Base-by-base conservation (phyloP, 2,888 invertebrate genomes). In the Agrotis clavis region DNA sequence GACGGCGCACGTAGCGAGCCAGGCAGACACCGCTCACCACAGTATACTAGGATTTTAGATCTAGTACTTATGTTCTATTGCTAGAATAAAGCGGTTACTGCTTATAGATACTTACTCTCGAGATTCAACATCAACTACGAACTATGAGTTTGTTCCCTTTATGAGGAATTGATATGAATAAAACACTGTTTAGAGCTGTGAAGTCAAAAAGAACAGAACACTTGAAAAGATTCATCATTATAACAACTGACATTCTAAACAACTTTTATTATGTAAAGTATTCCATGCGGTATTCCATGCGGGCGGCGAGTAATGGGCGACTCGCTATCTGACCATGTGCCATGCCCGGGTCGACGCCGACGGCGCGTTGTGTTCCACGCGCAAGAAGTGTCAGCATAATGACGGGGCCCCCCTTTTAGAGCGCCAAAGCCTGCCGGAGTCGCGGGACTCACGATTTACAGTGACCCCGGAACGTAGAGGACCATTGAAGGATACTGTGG, bases 21-120 rank as follows among this genome's bases (percentile, higher is more conserved):
- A 51, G n/a, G 56, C 14, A 35, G 54, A 19, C 21, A 45, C 64
- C 79, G 54, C 74, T 74, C 63, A 56, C 67, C 54, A 53, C 11
- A 14, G 41, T 53, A 25, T 47, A 62, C 30, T 11, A 47, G 2
- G 18, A 75, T 35, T 57, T 72, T 57, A 57, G 63, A 71, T 64
- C 51, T n/a, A 51, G 71, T 57, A 71, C 56, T 76, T 78, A 78
- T 30, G 54, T 62, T n/a, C 60, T 53, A 71, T 54, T 45, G 61
- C 50, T 16, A 16, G 7, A 56, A 25, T 74, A 56, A 50, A 60
- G n/a, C n/a, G 50, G 30, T 61, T 54, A 45, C 48, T 68, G 47
- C 50, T 56, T 56, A 30, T 30, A 56, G 11, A 4, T 11, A 56
- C 30, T n/a, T n/a, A 61, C 1, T 45, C 16, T 21, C 2, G 25